Base-by-base conservation (phyloP, 2,797 vertebrate genomes). In the Thamnophis elegans region DNA sequence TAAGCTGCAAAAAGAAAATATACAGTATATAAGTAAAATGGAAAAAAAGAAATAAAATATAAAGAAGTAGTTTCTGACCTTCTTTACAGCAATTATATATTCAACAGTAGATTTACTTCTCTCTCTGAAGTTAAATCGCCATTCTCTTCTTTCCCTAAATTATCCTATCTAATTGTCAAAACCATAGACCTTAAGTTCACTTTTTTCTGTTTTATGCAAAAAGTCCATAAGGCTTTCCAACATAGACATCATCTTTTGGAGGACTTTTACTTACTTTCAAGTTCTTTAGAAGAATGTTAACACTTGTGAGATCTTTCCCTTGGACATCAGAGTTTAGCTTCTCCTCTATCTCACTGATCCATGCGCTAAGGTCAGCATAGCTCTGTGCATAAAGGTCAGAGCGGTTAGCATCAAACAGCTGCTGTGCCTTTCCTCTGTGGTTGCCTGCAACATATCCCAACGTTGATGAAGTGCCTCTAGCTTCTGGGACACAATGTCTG, bases 271-370 rank as follows among this genome's bases (percentile, higher is more conserved):
- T 14, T 96, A 98, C 99, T 98, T 97, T 99, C 95, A 99, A 97
- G 94, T 99, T 99, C 96, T 98, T 99, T 60, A 99, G 97, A 95
- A 98, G 97, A 95, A 98, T 98, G 96, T 99, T 99, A 96, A 98
- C 98, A 5, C 98, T 98, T 0, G 98, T 99, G 95, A 99, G 98
- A 96, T 99, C 99, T 95, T 98, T 99, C 92, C 98, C 98, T 0
- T 98, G 98, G 94, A 99, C 98, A 0, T 98, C 97, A 0, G 97
- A 97, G 1, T 97, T 98, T 1, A 99, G 97, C 97, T 99, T 98
- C 91, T 98, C 98, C 96, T 99, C 98, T n/a, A 98, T 97, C 94
- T 97, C 97, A 0, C 95, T 94, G 89, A 99, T 97, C 98, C 99
- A 99, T 90, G 98, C 98, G 94, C 97, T 98, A 94, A 99, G 97